Evolutionary conservation across 2,797 vertebrate genomes (phyloP), one percentile per base, ranked within the genome.

Genomic region (Cossypha heuglini): DNA sequence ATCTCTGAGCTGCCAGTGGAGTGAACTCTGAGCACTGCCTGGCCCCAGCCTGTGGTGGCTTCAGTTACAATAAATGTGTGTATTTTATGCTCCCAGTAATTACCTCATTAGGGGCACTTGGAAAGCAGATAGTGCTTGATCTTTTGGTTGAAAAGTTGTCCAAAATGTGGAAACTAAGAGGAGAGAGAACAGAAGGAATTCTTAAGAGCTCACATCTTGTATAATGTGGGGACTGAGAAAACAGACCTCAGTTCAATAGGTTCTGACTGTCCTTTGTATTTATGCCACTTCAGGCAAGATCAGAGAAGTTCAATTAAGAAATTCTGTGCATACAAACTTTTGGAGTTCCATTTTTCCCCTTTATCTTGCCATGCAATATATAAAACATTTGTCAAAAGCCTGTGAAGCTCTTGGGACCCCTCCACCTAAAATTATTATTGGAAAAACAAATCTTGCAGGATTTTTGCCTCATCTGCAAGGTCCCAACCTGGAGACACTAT

Each of bases 71-170:
- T 83, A 92, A 95, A 89, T 72, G 62, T 67, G 92, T 87, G 71
- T 93, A 33, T 91, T 95, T 93, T 88, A 28, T 86, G 71, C 64
- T 95, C 89, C 58, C 82, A 48, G 61, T 83, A 95, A 83, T 91
- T 92, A 93, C 35, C 81, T 75, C 81, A 68, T 95, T 93, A 92
- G 78, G 88, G 64, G 19, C 64, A 77, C 86, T 97, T 94, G 93
- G 94, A 95, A 96, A 96, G 69, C 54, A 95, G 88, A 92, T 94
- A 96, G 85, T 15, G 43, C 91, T 94, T 80, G 58, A 89, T 95
- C 78, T 91, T 80, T 87, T 43, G 63, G 77, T 88, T 58, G 68
- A 85, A 54, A 88, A 79, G 58, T 51, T 93, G 54, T 87, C 84
- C 94, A 89, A 92, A 93, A 86, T 72, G n/a, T 58, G 88, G 69